Base-by-base conservation (phyloP, 2,888 invertebrate species). In the Chouioia cunea region DNA sequence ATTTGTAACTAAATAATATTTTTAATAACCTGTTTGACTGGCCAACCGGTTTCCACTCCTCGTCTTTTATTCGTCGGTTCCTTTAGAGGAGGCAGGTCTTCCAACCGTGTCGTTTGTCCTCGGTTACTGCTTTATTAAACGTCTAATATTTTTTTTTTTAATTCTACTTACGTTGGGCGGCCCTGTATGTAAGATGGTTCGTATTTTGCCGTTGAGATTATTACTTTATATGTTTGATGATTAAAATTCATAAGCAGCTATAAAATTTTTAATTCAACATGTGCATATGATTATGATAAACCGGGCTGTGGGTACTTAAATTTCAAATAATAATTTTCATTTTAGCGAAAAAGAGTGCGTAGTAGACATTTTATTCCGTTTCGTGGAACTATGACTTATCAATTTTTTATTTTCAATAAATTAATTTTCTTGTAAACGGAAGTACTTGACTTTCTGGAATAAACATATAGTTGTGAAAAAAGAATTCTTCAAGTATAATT, bases 1-100 rank as follows among this genome's bases (percentile, higher is more conserved):
- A 71, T 74, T 50, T 71, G 69, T 74, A 71, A 74, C 71, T 74
- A 71, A 74, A 74, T 74, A 74, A 74, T 74, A 71, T 71, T 74
- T 73, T 74, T 74, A 74, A 71, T 69, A 74, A 74, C 73, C 71
- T 60, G 68, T 69, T 71, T 62, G 18, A 54, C 64, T 20, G 36
- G 52, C 58, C 50, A 71, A 73, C 70, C 73, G 71, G 73, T 71
- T 73, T 43, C 62, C 68, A 54, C 27, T 67, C 64, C 62, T 63
- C 53, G n/a, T 20, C 6, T 73, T 70, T 62, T 50, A 66, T 70
- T 70, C 50, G 36, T 36, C 36, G 27, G 16, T 46, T 20, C 48
- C 16, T 64, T 64, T 43, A 43, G 59, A 64, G 70, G 64, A 65
- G 67, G 64, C 63, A 66, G 67, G 48, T 64, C 44, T 63, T 58